These are phyloP conservation scores for Autographa pulchrina DNA, from an alignment of 2,888 invertebrate genomes.

Conservation along the genomic window DNA sequence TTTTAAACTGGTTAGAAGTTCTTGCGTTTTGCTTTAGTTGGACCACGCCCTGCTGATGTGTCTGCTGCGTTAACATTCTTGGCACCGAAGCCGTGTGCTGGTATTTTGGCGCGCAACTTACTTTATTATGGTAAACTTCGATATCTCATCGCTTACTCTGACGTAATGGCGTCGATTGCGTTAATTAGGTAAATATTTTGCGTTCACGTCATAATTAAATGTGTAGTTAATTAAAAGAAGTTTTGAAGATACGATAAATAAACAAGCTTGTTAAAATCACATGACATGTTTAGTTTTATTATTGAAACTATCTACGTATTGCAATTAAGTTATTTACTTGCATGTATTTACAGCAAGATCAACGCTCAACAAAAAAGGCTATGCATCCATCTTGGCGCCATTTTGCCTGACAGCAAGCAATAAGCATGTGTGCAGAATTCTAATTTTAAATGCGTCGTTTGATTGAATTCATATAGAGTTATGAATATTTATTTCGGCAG, in stretches of 20 bases:
- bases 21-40: slow-evolving; percentile 66
- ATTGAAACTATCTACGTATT: neutral
- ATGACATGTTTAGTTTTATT: neutral
- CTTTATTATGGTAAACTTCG: neutral
- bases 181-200: slow-evolving; percentile 7
- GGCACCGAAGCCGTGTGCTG: slow-evolving; percentile 63
- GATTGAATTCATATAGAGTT: slow-evolving; percentile 12
- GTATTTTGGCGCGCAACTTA: slow-evolving; percentile 27
- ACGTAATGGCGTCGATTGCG: slow-evolving; percentile 3
- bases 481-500: neutral
- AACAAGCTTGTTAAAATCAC: neutral
- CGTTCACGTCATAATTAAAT: neutral
- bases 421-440: slow-evolving; percentile 30
- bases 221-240: neutral
- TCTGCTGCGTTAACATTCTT: slow-evolving; percentile 66
- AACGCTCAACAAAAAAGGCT: neutral
- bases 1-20: slow-evolving; percentile 30
- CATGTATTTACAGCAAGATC: neutral
- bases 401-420: slow-evolving; percentile 18
- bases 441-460: slow-evolving; percentile 38
- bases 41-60: slow-evolving; percentile 81
- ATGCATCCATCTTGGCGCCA: slow-evolving; percentile 7
- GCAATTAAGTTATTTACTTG: neutral
- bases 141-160: neutral
- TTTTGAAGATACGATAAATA: neutral